Base-by-base conservation (phyloP, 2,797 vertebrate species). In the Etheostoma nigrum region DNA sequence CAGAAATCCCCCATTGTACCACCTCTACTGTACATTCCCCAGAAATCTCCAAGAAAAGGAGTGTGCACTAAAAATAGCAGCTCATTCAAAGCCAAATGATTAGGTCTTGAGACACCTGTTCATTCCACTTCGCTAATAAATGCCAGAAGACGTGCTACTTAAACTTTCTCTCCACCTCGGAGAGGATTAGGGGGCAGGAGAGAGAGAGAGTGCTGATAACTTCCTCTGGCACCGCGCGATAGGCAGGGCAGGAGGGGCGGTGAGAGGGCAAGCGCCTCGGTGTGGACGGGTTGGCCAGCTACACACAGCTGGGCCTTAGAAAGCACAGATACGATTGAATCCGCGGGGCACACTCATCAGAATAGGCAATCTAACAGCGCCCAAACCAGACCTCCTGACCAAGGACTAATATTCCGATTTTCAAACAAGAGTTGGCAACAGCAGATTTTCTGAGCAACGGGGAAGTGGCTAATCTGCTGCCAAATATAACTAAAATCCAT, bases 401-500 rank as follows among this genome's bases (percentile, higher is more conserved):
- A 81, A 84, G 86, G 87, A 89, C 86, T 90, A 89, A 91, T 90
- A 93, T 93, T 93, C 90, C 86, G 80, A 92, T 88, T 91, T 91
- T 92, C 90, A 90, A 90, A 93, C 88, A 90, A 84, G 83, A 79
- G 76, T 91, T 93, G 90, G 92, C 91, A 87, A 86, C 85, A 75
- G 86, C 84, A 86, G 79, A 88, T 78, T 91, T 89, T 91, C 76
- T 85, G 85, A 92, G 89, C 88, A 80, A 87, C 53, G 83, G 83
- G 85, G 89, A 89, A 89, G 85, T 87, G 82, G 87, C 86, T 94
- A 93, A 94, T 95, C 93, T 91, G 85, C 88, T 87, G 90, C 92
- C 93, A 93, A 94, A 94, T 93, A 94, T 93, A 94, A 93, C 90
- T 86, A 83, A 92, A 94, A 94, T 92, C 93, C 94, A 94, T 94